Evolutionary conservation across 2,113 vertebrate species (phyloP).

Genomic region (Carlito syrichta): DNA sequence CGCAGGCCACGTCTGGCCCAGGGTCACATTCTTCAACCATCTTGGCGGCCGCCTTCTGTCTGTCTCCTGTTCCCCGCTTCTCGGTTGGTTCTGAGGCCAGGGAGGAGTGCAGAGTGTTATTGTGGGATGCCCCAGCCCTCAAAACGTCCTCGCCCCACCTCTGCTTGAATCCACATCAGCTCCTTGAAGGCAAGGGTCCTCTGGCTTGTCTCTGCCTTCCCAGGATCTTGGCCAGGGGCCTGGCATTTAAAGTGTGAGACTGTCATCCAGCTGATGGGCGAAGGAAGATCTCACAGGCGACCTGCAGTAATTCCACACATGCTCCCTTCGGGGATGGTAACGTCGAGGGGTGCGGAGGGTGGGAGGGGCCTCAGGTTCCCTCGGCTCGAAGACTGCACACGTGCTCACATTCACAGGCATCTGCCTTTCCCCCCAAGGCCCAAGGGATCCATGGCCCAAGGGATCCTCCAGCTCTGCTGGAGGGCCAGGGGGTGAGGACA

Average conservation of each 20-base stretch:
- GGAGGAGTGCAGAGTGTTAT: not conserved
- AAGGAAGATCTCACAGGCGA: not conserved
- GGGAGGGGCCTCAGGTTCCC: too few species aligned
- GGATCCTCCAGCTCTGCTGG: not conserved
- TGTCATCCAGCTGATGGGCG: not conserved
- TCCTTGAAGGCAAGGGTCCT: not conserved
- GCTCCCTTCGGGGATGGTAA: accelerated
- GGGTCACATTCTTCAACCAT: too few species aligned
- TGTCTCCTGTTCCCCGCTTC: not conserved
- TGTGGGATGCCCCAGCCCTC: too few species aligned
- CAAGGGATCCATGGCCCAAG: not conserved
- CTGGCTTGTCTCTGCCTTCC: not conserved
- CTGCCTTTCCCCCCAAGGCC: not conserved
- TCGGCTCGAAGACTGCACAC: not conserved
- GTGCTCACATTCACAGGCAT: not conserved
- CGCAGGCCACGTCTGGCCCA: not conserved
- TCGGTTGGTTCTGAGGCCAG: not conserved
- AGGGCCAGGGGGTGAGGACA: not conserved
- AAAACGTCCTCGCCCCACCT: too few species aligned
- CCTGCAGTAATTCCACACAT: accelerated
- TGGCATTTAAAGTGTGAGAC: not conserved
- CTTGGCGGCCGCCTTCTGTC: too few species aligned
- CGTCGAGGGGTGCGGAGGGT: not conserved
- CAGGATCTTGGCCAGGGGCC: not conserved
- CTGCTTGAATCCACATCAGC: not conserved